phyloP scores from a whole-genome alignment of 2,888 invertebrate genomes.

The Acrobeloides nanus region DNA sequence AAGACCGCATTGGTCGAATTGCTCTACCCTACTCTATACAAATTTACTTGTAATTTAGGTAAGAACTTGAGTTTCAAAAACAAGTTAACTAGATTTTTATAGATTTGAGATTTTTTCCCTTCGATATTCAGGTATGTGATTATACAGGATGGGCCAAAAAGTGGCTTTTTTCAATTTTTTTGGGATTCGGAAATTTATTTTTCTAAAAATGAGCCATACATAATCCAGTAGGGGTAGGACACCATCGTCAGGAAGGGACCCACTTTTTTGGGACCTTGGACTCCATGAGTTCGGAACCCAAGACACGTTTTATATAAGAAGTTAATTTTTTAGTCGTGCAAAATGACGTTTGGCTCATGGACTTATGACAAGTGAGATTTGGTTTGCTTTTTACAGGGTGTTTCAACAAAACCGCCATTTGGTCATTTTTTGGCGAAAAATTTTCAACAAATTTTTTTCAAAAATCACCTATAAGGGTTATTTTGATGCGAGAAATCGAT shows the following conservation, averaged over 20 bases:
- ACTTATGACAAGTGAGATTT: conserved; percentile 27
- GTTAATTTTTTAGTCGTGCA: conserved; percentile 24
- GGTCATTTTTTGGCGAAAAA: too few relatives aligned
- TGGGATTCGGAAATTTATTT: neutral
- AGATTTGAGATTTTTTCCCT: conserved; percentile 29
- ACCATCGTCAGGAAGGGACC: too few relatives aligned
- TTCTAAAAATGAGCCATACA: neutral
- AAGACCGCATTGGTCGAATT: conserved; percentile 36
- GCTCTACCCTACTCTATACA: conserved; percentile 44
- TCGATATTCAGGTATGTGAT: conserved; percentile 30
- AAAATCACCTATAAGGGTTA: too few relatives aligned
- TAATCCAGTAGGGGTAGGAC: neutral
- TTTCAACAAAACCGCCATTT: conserved; percentile 21
- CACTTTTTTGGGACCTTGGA: too few relatives aligned
- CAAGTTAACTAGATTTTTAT: too few relatives aligned
- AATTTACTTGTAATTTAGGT: conserved; percentile 34
- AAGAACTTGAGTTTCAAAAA: conserved; percentile 12
- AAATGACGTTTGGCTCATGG: conserved; percentile 30
- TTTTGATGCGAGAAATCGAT: too few relatives aligned
- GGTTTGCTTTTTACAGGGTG: conserved; percentile 36
- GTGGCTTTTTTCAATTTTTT: neutral
- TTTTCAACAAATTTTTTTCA: too few relatives aligned
- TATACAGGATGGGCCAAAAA: neutral
- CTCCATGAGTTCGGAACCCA: too few relatives aligned
- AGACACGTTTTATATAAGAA: too few relatives aligned